These are phyloP conservation scores for Ranitomeya imitator DNA, from an alignment of 2,113 vertebrate species.

Conservation along the genomic window DNA sequence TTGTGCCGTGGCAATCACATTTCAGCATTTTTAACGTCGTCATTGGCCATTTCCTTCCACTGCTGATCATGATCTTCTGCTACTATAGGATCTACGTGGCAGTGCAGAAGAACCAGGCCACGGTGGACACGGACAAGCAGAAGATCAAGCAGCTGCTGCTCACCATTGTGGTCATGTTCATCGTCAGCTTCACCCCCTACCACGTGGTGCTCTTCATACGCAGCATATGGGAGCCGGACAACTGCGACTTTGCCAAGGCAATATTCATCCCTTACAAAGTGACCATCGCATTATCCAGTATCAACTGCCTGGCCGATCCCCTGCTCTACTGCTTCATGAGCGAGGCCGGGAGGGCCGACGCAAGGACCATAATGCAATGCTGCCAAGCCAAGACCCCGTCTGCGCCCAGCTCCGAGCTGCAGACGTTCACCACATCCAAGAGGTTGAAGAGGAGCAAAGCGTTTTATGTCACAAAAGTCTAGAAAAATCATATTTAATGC, in stretches of 20 bases:
- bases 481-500: too few species aligned
- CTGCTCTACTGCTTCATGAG: conserved; percentile 89
- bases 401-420: conserved; percentile 38
- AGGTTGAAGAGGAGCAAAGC: neutral
- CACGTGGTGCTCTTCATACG: conserved; percentile 78
- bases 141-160: conserved; percentile 76
- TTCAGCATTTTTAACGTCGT: conserved; percentile 72
- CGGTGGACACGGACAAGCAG: conserved; percentile 73
- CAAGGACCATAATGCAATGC: conserved; percentile 71
- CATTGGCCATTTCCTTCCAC: conserved; percentile 75
- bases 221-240: conserved; percentile 64
- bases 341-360: conserved; percentile 73
- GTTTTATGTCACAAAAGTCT: too few species aligned
- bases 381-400: conserved; percentile 46
- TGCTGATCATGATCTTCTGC: conserved; percentile 75
- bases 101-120: conserved; percentile 80
- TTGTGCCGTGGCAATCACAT: conserved; percentile 65
- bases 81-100: conserved; percentile 75
- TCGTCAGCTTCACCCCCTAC: conserved; percentile 83
- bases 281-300: conserved; percentile 73
- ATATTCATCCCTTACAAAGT: conserved; percentile 76
- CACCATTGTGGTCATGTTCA: conserved; percentile 73
- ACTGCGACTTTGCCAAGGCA: conserved; percentile 19
- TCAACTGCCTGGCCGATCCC: conserved; percentile 86
- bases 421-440: conserved; percentile 51